phyloP scores from a whole-genome alignment of 53 echinoderm and acorn worm genomes.

The Echinometra lucunter region DNA sequence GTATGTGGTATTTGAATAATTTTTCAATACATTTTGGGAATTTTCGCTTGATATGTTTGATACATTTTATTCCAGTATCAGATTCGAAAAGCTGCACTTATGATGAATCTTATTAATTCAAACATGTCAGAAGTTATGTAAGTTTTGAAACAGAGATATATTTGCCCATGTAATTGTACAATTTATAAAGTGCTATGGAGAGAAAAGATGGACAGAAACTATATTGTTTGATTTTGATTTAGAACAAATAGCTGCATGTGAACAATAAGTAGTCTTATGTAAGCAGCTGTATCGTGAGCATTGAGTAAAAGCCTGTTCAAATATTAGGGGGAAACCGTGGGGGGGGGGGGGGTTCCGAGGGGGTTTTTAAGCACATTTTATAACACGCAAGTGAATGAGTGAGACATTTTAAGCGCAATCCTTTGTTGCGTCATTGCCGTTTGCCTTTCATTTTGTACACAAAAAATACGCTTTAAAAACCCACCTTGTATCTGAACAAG shows the following conservation, averaged over 20 bases:
- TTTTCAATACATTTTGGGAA: background rate
- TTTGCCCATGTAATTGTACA: constrained; percentile 23
- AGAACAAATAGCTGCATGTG: constrained; percentile 25
- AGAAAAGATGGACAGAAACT: background rate
- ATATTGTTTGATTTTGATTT: background rate
- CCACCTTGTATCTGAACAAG: no score
- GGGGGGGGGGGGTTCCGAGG: no score
- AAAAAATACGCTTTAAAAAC: no score
- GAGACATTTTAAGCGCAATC: no score
- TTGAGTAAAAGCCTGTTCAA: background rate
- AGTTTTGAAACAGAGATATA: background rate
- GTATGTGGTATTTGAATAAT: background rate
- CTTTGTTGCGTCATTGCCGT: no score
- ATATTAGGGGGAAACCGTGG: no score
- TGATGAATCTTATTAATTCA: background rate
- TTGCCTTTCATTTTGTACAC: no score
- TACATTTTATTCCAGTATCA: background rate
- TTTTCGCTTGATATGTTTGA: background rate
- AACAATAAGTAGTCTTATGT: background rate
- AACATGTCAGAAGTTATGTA: background rate
- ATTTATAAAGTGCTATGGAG: background rate
- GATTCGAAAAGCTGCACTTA: background rate
- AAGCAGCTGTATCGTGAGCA: background rate
- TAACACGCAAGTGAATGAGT: no score
- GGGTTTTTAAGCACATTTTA: no score